These are phyloP conservation scores for Lycocorax pyrrhopterus DNA, from an alignment of 2,113 vertebrate species.

Conservation along the genomic window DNA sequence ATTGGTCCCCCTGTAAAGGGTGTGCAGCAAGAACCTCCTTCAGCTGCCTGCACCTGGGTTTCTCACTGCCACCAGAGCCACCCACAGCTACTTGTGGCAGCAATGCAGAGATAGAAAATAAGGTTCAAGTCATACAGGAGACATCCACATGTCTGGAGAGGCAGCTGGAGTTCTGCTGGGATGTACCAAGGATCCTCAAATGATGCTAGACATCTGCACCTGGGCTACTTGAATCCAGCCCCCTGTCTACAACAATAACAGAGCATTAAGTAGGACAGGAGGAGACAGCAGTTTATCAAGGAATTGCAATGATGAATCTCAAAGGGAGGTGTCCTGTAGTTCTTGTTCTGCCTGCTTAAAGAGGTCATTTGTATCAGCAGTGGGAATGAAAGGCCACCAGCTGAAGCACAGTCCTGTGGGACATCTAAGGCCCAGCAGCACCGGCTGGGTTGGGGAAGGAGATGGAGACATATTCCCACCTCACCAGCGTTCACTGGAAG, in stretches of 20 bases:
- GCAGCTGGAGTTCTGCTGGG: not conserved
- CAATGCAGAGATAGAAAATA: not conserved
- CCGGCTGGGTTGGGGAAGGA: not conserved
- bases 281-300: not conserved
- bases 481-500: not conserved
- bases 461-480: not conserved
- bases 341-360: not conserved
- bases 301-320: not conserved
- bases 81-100: not conserved
- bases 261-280: not conserved
- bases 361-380: not conserved
- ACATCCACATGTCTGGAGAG: not conserved
- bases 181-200: not conserved
- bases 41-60: not conserved
- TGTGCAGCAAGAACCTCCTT: fast-evolving
- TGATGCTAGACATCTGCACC: fast-evolving
- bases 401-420: not conserved
- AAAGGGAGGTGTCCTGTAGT: not conserved
- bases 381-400: not conserved
- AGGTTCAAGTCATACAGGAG: not conserved
- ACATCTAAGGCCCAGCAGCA: not conserved
- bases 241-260: not conserved
- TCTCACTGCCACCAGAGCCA: not conserved
- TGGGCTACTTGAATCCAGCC: not conserved
- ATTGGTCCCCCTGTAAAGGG: not conserved